A percentile compares a stretch with the other conserved stretches of the same genome.
phyloP scores from a whole-genome alignment of 2,797 vertebrate genomes.

The Anniella stebbinsi region DNA sequence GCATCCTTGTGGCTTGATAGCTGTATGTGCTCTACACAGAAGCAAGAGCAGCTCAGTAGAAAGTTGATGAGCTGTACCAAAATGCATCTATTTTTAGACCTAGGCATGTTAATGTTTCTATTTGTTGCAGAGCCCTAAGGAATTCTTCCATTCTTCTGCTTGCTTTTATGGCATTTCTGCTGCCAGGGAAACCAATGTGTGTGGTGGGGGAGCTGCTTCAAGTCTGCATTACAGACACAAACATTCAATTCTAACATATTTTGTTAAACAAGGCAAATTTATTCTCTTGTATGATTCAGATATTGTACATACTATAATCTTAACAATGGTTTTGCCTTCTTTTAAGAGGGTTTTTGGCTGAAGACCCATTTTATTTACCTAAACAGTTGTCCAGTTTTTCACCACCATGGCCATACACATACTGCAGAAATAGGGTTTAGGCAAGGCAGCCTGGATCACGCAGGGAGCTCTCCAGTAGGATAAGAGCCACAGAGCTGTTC shows the following conservation, averaged over 20 bases:
- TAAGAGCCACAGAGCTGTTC: too few species aligned
- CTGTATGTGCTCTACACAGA: slow-evolving; percentile 35
- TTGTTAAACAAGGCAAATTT: not conserved
- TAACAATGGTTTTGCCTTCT: not conserved
- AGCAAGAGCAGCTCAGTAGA: slow-evolving; percentile 49
- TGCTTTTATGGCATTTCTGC: slow-evolving; percentile 70
- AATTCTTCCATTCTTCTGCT: slow-evolving; percentile 65
- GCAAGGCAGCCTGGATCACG: not conserved
- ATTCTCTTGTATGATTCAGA: not conserved
- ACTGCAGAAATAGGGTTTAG: not conserved
- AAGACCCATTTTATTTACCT: rapidly evolving
- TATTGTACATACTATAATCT: not conserved
- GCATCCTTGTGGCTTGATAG: slow-evolving; percentile 33
- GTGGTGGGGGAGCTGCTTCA: not conserved
- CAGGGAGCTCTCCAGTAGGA: not conserved
- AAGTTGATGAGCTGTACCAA: slow-evolving; percentile 47
- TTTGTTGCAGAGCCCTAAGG: slow-evolving; percentile 72
- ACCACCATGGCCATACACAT: too few species aligned
- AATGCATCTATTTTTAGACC: slow-evolving; percentile 73
- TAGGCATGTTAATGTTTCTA: slow-evolving; percentile 72
- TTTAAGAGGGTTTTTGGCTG: not conserved
- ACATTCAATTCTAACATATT: not conserved
- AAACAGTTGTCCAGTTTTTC: not conserved
- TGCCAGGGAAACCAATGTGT: slow-evolving; percentile 66
- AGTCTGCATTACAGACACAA: slow-evolving; percentile 32